Evolutionary conservation across 2,113 vertebrate species (phyloP), one percentile per base, ranked within the genome.

Genomic region (Cromileptes altivelis): DNA sequence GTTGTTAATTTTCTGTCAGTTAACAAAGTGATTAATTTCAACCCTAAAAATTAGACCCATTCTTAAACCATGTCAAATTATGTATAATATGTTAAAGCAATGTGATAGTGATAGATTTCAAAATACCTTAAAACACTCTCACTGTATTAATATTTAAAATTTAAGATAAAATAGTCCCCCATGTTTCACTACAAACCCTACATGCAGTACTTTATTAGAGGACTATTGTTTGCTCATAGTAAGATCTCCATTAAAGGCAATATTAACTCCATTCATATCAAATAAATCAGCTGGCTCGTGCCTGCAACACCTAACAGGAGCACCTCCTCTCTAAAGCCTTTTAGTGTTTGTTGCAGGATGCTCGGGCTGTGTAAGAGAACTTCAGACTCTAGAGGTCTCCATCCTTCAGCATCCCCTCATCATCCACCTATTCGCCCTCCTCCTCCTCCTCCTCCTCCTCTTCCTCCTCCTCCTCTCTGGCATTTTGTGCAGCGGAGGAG

Each of bases 311-410:
- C 19, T 75, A 40, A 64, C 85, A 64, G 55, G 45, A 55, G 50
- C 37, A 50, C 67, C 40, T 10, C 65, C 57, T 58, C 72, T 63
- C 56, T 27, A 15, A 50, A 19, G 52, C 69, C 62, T 19, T 49
- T 49, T 10, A 50, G 40, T 75, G 70, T 72, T 37, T 61, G 77
- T 78, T 81, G 80, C 72, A 80, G 57, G 77, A 78, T 83, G 81
- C 74, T 72, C 78, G 49, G 64, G 67, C 80, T 91, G 91, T 86
- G 87, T 70, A 83, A 85, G 82, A 94, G 89, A 94, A 91, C 88
- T 94, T 94, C 89, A 86, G 93, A 95, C 95, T 96, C 93, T 96
- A 96, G 96, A 94, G 96, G 94, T 96, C 95, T 95, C 95, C 95
- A 94, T 96, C 94, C 94, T 95, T 94, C 95, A 93, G 91, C 93